These are phyloP conservation scores for Protonemura montana DNA, from an alignment of 2,888 invertebrate species.

Conservation along the genomic window DNA sequence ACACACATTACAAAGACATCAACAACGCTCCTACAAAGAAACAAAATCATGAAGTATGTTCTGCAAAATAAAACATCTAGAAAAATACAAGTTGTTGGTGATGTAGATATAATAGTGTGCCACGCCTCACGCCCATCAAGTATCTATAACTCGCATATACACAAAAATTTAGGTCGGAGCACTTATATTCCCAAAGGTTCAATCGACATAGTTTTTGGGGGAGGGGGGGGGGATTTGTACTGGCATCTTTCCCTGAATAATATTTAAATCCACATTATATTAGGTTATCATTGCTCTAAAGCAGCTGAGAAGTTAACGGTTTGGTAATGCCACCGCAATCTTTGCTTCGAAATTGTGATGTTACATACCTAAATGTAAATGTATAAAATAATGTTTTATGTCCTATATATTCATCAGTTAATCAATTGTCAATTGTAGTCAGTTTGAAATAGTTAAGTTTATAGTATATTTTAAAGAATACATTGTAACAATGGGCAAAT, in stretches of 20 bases:
- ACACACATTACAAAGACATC: slow-evolving; percentile 22
- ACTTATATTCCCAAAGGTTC: neutral
- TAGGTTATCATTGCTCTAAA: neutral
- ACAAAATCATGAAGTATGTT: neutral
- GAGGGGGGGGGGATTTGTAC: slow-evolving; percentile 38
- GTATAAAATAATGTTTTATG: slow-evolving; percentile 12
- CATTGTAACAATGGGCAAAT: neutral
- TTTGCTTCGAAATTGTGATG: neutral
- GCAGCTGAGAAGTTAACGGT: neutral
- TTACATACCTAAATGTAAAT: neutral
- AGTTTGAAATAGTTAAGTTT: neutral
- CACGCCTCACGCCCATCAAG: neutral
- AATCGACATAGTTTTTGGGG: neutral
- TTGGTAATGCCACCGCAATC: neutral
- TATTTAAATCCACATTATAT: neutral
- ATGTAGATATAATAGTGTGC: neutral
- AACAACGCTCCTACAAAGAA: slow-evolving; percentile 25
- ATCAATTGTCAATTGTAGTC: neutral
- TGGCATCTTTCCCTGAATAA: slow-evolving; percentile 40
- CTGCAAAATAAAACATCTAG: slow-evolving; percentile 39
- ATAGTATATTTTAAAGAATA: neutral
- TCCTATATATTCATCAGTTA: neutral
- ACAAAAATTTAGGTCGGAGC: neutral
- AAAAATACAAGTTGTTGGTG: slow-evolving; percentile 36
- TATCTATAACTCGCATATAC: neutral